A percentile compares a stretch with the other conserved stretches of the same genome.
These are phyloP conservation scores for Eubasilissa splendida DNA, from an alignment of 2,888 invertebrate species.

Conservation along the genomic window DNA sequence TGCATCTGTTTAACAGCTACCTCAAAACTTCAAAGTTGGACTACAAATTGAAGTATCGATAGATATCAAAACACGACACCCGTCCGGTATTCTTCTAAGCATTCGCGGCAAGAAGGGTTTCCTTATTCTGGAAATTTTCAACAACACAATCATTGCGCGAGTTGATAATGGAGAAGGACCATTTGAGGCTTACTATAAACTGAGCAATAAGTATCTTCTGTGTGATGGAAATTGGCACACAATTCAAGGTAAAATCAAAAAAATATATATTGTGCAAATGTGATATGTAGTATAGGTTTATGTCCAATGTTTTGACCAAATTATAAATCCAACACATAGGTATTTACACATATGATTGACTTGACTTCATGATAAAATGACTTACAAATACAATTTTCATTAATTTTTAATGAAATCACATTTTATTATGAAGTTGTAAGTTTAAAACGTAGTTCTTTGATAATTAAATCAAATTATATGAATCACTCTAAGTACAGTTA, in stretches of 20 bases:
- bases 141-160: slow-evolving; percentile 87
- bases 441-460: too few relatives aligned
- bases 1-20: slow-evolving; percentile 64
- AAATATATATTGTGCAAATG: slow-evolving; percentile 1
- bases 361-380: too few relatives aligned
- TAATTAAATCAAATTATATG: too few relatives aligned
- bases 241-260: slow-evolving; percentile 75
- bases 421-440: too few relatives aligned
- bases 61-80: slow-evolving; percentile 89
- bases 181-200: slow-evolving; percentile 81
- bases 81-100: slow-evolving; percentile 88
- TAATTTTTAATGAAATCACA: too few relatives aligned
- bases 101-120: slow-evolving; percentile 89
- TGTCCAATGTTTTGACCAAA: neutral
- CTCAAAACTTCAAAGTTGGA: slow-evolving; percentile 85
- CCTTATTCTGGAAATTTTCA: slow-evolving; percentile 88
- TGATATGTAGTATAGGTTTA: neutral
- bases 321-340: neutral
- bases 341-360: too few relatives aligned
- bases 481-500: too few relatives aligned
- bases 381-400: too few relatives aligned
- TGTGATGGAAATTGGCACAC: slow-evolving; percentile 98
- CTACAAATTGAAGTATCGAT: slow-evolving; percentile 84
- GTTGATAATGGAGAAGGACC: slow-evolving; percentile 89
- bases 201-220: slow-evolving; percentile 78